Percentiles rank a stretch among this genome's conserved stretches.
Evolutionary conservation across 2,113 vertebrate genomes (phyloP).

Genomic region (Monopterus albus): DNA sequence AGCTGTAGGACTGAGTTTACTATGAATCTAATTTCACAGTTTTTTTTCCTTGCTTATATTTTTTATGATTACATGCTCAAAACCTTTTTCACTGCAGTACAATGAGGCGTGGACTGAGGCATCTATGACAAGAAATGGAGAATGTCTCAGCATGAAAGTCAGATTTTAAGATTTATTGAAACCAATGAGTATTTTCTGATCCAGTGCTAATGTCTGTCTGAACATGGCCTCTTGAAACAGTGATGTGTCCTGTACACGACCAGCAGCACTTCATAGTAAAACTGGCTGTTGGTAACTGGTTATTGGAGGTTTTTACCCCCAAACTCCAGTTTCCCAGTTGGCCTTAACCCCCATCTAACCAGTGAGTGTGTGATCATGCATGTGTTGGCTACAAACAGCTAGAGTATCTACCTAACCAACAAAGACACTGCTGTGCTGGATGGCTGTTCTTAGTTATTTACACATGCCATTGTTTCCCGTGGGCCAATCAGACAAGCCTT

Average conservation of each 20-base stretch:
- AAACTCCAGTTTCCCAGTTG: conserved; percentile 12
- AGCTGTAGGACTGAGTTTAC: conserved; percentile 15
- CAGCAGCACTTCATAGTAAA: not conserved
- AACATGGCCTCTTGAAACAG: not conserved
- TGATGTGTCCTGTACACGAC: not conserved
- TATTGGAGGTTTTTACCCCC: conserved; percentile 21
- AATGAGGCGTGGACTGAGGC: not conserved
- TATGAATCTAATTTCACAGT: conserved; percentile 27
- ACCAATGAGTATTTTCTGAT: not conserved
- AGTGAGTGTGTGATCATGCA: conserved; percentile 59
- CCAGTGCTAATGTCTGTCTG: no score
- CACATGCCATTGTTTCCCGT: conserved; percentile 67
- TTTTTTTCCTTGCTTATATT: not conserved
- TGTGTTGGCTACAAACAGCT: conserved; percentile 59
- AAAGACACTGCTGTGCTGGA: conserved; percentile 69
- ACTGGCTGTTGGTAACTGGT: not conserved
- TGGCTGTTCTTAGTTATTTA: conserved; percentile 69
- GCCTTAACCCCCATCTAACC: conserved; percentile 18
- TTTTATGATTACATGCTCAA: not conserved
- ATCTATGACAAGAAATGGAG: not conserved
- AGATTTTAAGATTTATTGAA: conserved; percentile 1
- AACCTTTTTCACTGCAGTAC: not conserved
- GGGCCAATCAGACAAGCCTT: conserved; percentile 73
- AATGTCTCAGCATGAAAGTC: conserved; percentile 12
- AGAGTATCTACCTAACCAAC: conserved; percentile 64